A percentile compares a stretch with the other conserved stretches of the same genome.
Evolutionary conservation across 2,888 invertebrate genomes (phyloP).

Genomic region (Erannis defoliaria): DNA sequence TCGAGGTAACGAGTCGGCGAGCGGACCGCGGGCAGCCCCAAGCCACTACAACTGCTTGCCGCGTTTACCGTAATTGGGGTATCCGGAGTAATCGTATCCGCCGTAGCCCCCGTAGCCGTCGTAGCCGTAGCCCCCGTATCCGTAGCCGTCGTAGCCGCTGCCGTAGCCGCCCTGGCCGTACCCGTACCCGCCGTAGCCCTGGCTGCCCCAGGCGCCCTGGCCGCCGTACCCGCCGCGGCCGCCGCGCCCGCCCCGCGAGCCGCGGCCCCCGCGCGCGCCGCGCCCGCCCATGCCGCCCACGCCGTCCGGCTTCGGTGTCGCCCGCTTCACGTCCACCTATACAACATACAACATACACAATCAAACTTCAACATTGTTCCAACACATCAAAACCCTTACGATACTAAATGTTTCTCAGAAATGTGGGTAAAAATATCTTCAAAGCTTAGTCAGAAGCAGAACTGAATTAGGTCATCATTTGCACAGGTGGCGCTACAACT

Average conservation of each 20-base stretch:
- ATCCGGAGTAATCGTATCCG: constrained; percentile 93
- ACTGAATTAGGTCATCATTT: constrained; percentile 82
- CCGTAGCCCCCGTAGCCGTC: constrained; percentile 92
- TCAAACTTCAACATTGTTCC: not conserved
- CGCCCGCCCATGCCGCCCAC: constrained; percentile 89
- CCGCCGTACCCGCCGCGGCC: constrained; percentile 89
- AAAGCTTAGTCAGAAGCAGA: constrained; percentile 81
- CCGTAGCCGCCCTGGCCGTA: constrained; percentile 91
- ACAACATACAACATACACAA: not conserved
- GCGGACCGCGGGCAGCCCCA: constrained; percentile 69
- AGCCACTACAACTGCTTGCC: constrained; percentile 83
- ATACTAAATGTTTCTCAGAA: constrained; percentile 86
- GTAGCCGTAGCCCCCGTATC: constrained; percentile 91
- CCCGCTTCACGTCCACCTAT: constrained; percentile 97
- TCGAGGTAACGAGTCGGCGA: constrained; percentile 86
- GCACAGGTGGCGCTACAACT: not conserved
- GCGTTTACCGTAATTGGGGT: constrained; percentile 93
- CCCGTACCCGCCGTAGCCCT: constrained; percentile 89
- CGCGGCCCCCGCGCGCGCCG: constrained; percentile 88
- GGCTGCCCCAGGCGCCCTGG: constrained; percentile 89
- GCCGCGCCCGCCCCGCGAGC: constrained; percentile 90
- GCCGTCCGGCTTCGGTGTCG: constrained; percentile 95
- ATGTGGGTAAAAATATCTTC: constrained; percentile 58
- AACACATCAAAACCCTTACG: no score
- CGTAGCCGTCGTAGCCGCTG: constrained; percentile 91